These are phyloP conservation scores for Petaurus breviceps DNA, from an alignment of 2,113 vertebrate genomes.

Conservation along the genomic window DNA sequence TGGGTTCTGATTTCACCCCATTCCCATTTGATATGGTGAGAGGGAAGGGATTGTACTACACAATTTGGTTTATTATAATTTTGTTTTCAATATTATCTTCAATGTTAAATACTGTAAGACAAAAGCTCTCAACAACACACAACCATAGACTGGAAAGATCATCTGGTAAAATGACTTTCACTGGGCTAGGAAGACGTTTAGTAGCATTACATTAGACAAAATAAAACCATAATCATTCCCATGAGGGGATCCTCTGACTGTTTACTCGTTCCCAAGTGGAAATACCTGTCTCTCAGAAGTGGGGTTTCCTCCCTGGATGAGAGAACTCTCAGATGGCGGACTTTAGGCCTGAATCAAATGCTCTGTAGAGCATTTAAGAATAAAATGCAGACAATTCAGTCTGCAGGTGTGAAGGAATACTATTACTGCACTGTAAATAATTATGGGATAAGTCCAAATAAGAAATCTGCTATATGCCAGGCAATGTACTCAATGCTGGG, in stretches of 20 bases:
- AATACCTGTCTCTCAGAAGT: not conserved
- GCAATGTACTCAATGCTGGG: not conserved
- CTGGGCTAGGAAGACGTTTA: not conserved
- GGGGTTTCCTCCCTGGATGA: not conserved
- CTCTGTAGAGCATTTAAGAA: not conserved
- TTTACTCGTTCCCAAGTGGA: not conserved
- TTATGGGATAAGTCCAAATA: not conserved
- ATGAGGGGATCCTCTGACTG: not conserved
- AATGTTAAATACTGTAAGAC: slow-evolving; percentile 26
- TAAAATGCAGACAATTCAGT: not conserved
- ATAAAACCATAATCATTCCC: not conserved
- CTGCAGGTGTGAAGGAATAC: not conserved
- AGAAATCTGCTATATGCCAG: not conserved
- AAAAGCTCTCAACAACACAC: not conserved
- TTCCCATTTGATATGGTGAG: not conserved
- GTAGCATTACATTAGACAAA: not conserved
- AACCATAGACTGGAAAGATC: not conserved
- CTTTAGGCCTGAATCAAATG: not conserved
- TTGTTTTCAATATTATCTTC: slow-evolving; percentile 38
- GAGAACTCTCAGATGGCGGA: not conserved
- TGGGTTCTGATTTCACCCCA: not conserved
- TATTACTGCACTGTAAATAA: not conserved
- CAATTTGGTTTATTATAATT: slow-evolving; percentile 26
- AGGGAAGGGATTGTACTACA: slow-evolving; percentile 29
- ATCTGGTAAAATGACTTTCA: not conserved